Evolutionary conservation across 2,888 invertebrate genomes (phyloP).

Genomic region (Dinocampus coccinellae): DNA sequence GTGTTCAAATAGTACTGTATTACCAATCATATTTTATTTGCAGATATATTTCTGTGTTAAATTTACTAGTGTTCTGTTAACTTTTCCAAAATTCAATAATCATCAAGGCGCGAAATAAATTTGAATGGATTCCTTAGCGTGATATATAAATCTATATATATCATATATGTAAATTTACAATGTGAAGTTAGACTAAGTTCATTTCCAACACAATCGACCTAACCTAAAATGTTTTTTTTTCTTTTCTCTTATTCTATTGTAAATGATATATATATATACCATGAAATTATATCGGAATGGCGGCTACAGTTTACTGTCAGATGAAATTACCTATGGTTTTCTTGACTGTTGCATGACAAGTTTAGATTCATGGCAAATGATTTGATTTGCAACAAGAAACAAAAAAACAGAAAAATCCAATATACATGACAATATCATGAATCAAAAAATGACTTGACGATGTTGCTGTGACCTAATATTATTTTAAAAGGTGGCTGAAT

Average conservation of each 20-base stretch:
- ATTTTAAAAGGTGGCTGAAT: neutral
- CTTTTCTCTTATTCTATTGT: neutral
- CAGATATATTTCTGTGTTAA: neutral
- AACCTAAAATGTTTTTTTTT: neutral
- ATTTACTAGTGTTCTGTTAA: neutral
- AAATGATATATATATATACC: neutral
- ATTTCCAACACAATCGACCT: neutral
- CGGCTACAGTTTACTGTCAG: constrained; percentile 28
- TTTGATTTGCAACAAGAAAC: neutral
- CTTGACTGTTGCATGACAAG: neutral
- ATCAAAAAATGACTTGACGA: constrained; percentile 6
- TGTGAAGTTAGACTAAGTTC: too few relatives aligned
- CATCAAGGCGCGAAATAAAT: neutral
- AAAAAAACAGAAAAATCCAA: neutral
- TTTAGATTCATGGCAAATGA: constrained; percentile 1
- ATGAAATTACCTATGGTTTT: constrained; percentile 15
- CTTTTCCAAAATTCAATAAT: neutral
- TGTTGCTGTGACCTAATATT: neutral
- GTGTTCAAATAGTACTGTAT: neutral
- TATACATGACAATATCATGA: neutral
- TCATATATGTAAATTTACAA: too few relatives aligned
- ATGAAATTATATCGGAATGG: constrained; percentile 16
- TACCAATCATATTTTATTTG: neutral
- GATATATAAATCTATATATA: too few relatives aligned
- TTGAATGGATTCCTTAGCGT: neutral